Evolutionary conservation across 2,113 vertebrate species (phyloP), one percentile per base, ranked within the genome.

Genomic region (Platanista minor): DNA sequence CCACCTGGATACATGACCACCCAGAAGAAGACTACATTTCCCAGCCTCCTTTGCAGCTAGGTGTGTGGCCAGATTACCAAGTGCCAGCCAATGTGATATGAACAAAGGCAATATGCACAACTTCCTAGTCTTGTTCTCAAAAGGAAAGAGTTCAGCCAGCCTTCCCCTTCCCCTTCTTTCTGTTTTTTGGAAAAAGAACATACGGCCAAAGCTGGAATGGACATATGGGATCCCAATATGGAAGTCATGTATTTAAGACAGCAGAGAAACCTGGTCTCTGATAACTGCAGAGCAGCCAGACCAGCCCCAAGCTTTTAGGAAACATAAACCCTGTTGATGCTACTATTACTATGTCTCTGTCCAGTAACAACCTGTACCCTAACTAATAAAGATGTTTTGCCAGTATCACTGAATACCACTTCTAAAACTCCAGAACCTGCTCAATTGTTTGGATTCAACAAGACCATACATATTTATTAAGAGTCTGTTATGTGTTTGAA

Each of bases 41-140:
- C 85, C 66, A 94, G 72, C 4, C n/a, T 92, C 57, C 72, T 84
- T 94, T 92, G 90, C 66, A 96, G 71, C 64, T 57, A 71, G 2
- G 17, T 59, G 18, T 61, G 25, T 66, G 66, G 29, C 71, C 62
- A 72, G 46, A 5, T 82, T 67, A 87, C 27, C 39, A 69, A 91
- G 69, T 66, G 21, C 52, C 52, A 83, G 27, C 29, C 21, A 46
- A 75, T 39, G 75, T 21, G 41, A 62, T 41, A 27, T 52, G 36
- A 59, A 49, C 14, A 93, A 89, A 91, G 84, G 5, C 0, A 41
- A 74, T 7, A 71, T 0, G 36, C 17, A 57, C 54, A 74, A 67
- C 43, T 69, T 87, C 27, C 36, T 25, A 49, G 17, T 43, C 57
- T 87, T 87, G 5, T 67, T 90, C 69, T 87, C 81, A 87, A 74